Evolutionary conservation across 2,113 vertebrate species (phyloP), one percentile per base, ranked within the genome.

Genomic region (Dicentrarchus labrax): DNA sequence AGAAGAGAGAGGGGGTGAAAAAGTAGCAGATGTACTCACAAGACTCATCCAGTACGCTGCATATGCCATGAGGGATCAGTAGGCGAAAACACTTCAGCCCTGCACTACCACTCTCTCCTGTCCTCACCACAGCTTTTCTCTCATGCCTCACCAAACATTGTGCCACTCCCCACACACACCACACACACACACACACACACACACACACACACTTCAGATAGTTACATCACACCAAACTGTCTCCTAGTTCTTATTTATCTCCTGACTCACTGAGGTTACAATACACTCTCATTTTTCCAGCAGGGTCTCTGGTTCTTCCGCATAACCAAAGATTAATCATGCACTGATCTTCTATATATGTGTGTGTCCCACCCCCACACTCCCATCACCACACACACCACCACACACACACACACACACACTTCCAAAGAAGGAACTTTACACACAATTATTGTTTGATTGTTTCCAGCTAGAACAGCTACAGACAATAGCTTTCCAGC

Each of bases 51-150:
- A 95, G 65, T 80, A 96, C 0, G 86, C 89, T 30, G 94, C 94
- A 50, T 94, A 96, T 36, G 95, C 95, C 95, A 96, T 96, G 82
- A 66, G 7, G 60, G n/a, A 74, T 2, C 68, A 24, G 30, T 50
- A 67, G 38, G 45, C 15, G 13, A 85, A 80, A 48, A 39, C 38
- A 17, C 21, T 1, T 78, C 51, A 61, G n/a, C 19, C n/a, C 57
- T 12, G 48, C 16, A 8, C 76, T 53, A 50, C 47, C 67, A 54
- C 60, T 61, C 21, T 66, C 62, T 83, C 43, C 77, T 51, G 64
- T 17, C 16, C 45, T 80, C 54, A 36, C 48, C 10, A 2, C 38
- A 45, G 24, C 51, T 56, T 10, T 24, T 41, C 17, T 65, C 51
- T 62, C 69, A 59, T 76, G 17, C 69, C 41, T 84, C 53, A 19